Percentiles rank a stretch among this genome's conserved stretches.
phyloP scores from a whole-genome alignment of 2,888 invertebrate genomes.

The Campoplex nolae region DNA sequence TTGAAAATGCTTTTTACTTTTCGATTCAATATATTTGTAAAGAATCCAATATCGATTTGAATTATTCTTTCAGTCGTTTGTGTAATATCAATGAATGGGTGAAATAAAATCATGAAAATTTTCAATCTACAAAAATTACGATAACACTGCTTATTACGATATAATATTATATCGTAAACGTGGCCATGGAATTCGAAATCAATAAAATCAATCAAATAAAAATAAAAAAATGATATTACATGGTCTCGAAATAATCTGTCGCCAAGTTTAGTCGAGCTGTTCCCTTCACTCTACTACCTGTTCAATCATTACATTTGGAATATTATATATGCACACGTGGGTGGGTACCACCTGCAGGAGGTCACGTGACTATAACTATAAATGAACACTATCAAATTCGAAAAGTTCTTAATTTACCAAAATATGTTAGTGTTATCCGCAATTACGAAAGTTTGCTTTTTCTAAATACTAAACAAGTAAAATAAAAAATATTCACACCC shows the following conservation, averaged over 20 bases:
- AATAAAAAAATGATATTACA: background rate
- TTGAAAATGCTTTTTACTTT: background rate
- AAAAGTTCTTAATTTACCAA: background rate
- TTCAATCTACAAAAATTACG: background rate
- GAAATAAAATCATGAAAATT: too few species aligned
- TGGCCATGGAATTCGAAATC: background rate
- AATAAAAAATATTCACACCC: background rate
- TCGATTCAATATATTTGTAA: background rate
- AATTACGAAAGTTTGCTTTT: background rate
- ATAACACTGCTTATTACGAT: background rate
- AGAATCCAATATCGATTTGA: background rate
- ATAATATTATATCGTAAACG: background rate
- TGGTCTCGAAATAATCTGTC: background rate
- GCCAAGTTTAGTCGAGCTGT: background rate
- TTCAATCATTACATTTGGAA: background rate
- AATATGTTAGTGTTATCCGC: background rate
- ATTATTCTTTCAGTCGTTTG: too few species aligned
- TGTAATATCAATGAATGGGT: too few species aligned
- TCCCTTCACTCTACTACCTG: slow-evolving; percentile 1
- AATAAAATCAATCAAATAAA: background rate
- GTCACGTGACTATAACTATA: background rate
- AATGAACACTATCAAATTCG: background rate
- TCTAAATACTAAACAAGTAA: background rate
- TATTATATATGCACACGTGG: slow-evolving; percentile 4
- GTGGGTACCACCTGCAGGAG: background rate